Conservation (phyloP, 2,797 vertebrate species). For the Coccyzus lansbergi region DNA sequence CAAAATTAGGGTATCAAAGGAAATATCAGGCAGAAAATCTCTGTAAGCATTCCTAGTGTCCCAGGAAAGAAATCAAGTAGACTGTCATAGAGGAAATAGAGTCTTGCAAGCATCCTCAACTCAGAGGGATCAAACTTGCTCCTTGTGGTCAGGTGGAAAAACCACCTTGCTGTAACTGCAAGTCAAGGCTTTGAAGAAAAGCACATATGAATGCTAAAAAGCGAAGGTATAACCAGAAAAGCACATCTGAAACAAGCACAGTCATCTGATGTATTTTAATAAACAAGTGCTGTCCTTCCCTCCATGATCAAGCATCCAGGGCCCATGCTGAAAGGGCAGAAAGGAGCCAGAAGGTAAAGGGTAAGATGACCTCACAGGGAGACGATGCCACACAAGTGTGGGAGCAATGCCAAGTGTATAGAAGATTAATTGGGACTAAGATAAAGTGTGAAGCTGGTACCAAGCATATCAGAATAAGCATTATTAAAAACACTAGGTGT, state of each 20-base stretch:
- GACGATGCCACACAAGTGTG: too few relatives aligned
- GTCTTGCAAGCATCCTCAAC: not conserved
- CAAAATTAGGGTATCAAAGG: not conserved
- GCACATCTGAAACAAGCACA: not conserved
- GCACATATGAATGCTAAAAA: accelerated
- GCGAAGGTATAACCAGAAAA: not conserved
- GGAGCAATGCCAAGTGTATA: too few relatives aligned
- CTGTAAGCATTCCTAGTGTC: not conserved
- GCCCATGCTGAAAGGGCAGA: too few relatives aligned
- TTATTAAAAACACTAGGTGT: too few relatives aligned
- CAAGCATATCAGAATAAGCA: too few relatives aligned
- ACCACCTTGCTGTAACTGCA: not conserved
- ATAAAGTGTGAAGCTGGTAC: too few relatives aligned
- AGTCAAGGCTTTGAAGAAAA: not conserved
- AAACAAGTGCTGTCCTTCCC: accelerated
- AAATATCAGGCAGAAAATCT: not conserved
- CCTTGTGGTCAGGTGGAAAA: not conserved
- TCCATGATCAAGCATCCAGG: accelerated
- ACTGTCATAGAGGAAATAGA: not conserved
- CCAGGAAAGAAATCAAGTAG: not conserved
- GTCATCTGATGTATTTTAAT: accelerated
- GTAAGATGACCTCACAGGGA: not conserved
- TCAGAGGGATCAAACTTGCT: not conserved
- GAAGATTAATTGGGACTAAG: too few relatives aligned
- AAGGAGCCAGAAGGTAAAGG: not conserved